phyloP scores from a whole-genome alignment of 2,888 invertebrate species.

The Dendrolimus houi region DNA sequence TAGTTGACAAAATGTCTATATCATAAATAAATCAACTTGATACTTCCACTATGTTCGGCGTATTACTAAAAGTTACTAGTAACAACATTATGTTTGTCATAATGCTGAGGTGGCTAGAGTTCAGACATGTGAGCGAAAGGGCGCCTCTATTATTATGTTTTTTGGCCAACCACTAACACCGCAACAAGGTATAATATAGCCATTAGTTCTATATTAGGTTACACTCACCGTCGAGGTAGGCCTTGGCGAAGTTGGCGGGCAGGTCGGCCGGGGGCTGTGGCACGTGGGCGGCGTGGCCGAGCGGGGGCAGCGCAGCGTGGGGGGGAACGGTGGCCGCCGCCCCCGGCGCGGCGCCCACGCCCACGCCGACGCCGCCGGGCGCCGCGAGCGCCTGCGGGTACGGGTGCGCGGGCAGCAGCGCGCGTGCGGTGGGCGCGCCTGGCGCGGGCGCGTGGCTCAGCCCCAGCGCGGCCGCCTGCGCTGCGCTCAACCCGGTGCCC shows the following conservation, averaged over 20 bases:
- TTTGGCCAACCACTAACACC: too few relatives aligned
- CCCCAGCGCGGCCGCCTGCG: constrained; percentile 63
- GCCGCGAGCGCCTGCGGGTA: constrained; percentile 27
- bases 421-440: constrained; percentile 38
- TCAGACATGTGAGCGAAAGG: too few relatives aligned
- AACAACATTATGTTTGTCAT: too few relatives aligned
- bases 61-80: too few relatives aligned
- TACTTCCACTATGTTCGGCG: too few relatives aligned
- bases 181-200: too few relatives aligned
- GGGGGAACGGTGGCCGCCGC: constrained; percentile 8
- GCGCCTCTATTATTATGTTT: too few relatives aligned
- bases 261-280: constrained; percentile 29
- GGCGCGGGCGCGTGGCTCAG: constrained; percentile 56
- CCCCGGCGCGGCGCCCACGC: constrained; percentile 44
- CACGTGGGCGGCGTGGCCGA: constrained; percentile 19
- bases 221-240: constrained; percentile 51
- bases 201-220: too few relatives aligned
- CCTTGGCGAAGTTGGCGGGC: constrained; percentile 51
- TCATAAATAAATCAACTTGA: too few relatives aligned
- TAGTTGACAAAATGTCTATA: too few relatives aligned
- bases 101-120: too few relatives aligned
- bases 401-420: constrained; percentile 38
- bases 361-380: constrained; percentile 52
- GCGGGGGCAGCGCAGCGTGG: constrained; percentile 18
- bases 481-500: constrained; percentile 42